phyloP scores from a whole-genome alignment of 2,888 invertebrate genomes.

The Aporophyla nigra region DNA sequence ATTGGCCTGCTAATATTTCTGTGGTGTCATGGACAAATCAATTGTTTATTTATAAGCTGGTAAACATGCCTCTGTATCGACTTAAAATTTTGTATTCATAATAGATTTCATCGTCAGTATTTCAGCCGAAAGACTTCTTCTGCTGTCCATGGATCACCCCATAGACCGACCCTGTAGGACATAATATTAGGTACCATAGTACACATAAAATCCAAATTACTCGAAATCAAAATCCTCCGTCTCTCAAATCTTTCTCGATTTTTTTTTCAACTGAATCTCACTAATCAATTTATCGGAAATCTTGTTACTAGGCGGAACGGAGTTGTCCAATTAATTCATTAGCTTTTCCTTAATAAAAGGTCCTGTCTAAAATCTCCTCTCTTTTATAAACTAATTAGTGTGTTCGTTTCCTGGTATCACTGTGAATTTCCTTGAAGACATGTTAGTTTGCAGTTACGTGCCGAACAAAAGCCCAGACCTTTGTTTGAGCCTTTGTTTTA shows the following conservation, averaged over 20 bases:
- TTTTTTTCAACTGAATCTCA: slow-evolving; percentile 27
- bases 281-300: slow-evolving; percentile 44
- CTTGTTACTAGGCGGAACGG: slow-evolving; percentile 36
- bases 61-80: not conserved
- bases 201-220: not conserved
- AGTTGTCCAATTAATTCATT: slow-evolving; percentile 54
- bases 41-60: not conserved
- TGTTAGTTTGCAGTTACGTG: too few relatives aligned
- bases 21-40: not conserved
- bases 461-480: too few relatives aligned
- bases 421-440: not conserved
- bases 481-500: not conserved
- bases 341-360: slow-evolving; percentile 25
- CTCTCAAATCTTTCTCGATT: not conserved
- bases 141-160: not conserved
- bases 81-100: not conserved
- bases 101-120: too few relatives aligned
- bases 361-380: slow-evolving; percentile 3
- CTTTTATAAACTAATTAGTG: not conserved
- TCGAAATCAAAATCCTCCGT: slow-evolving; percentile 23
- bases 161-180: not conserved
- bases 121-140: not conserved
- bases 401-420: not conserved
- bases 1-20: not conserved
- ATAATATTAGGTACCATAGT: not conserved